phyloP scores from a whole-genome alignment of 1,140 invertebrate species.

The Calliopsis andreniformis region DNA sequence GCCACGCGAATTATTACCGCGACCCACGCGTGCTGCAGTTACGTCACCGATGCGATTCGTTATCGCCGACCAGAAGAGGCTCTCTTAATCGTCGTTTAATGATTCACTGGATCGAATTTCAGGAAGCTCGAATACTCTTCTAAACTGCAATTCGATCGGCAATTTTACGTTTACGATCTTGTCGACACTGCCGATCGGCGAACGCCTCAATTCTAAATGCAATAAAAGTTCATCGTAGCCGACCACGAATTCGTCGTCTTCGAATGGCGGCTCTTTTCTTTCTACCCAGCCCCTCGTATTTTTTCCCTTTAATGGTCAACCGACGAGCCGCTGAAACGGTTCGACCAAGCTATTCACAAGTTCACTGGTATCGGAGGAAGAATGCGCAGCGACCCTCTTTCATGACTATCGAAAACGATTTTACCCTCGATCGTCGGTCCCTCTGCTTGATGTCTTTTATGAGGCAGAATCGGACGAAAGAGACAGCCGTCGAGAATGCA shows the following conservation, averaged over 20 bases:
- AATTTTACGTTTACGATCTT: neutral
- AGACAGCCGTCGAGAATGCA: constrained; percentile 16
- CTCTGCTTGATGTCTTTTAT: constrained; percentile 9
- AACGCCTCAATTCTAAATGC: constrained; percentile 1
- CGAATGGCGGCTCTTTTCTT: neutral
- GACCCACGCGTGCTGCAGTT: neutral
- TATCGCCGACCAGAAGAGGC: neutral
- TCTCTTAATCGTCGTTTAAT: no score
- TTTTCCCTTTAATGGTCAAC: constrained; percentile 11
- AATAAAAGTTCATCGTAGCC: neutral
- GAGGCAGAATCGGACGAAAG: neutral
- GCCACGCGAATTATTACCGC: neutral
- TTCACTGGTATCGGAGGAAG: neutral
- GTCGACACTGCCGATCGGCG: neutral
- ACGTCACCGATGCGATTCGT: neutral
- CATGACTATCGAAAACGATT: constrained; percentile 20
- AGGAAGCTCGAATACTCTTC: neutral
- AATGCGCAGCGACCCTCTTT: neutral
- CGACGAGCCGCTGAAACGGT: neutral
- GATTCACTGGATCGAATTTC: neutral
- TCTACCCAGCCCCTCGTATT: constrained; percentile 10
- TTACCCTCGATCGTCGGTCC: constrained; percentile 14
- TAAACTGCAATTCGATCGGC: neutral
- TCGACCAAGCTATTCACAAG: neutral
- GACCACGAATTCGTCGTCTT: neutral